Conservation (phyloP, 2,888 invertebrate species). For the Panopea generosa region DNA sequence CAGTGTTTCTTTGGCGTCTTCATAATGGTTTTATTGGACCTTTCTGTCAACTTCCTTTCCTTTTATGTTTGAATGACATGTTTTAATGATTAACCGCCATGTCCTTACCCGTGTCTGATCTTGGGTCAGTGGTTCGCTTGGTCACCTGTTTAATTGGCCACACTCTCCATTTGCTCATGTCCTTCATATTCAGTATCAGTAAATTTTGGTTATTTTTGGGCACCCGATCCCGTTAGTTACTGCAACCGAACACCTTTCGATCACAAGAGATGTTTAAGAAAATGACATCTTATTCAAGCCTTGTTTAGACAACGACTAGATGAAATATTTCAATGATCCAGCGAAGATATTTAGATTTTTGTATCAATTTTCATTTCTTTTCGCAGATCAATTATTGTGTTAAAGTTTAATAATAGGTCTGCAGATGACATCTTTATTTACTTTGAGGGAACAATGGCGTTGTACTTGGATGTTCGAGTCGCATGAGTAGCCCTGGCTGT, state of each 20-base stretch:
- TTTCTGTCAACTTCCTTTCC: neutral
- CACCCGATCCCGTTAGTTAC: conserved; percentile 1
- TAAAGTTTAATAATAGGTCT: conserved; percentile 43
- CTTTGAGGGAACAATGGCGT: conserved; percentile 28
- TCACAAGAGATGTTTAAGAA: neutral
- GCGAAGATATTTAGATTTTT: conserved; percentile 1
- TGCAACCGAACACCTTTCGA: neutral
- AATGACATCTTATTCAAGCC: conserved; percentile 9
- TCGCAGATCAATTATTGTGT: conserved; percentile 7
- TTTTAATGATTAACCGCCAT: neutral
- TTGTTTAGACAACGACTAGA: neutral
- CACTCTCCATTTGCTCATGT: neutral
- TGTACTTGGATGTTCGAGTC: conserved; percentile 48
- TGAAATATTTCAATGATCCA: neutral
- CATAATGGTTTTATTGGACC: too few species aligned
- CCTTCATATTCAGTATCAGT: neutral
- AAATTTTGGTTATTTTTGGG: neutral
- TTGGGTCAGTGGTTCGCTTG: neutral
- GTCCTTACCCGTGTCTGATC: neutral
- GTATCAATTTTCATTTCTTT: conserved; percentile 26
- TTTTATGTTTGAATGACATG: neutral
- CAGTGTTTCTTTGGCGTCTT: too few species aligned
- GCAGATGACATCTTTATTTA: conserved; percentile 57
- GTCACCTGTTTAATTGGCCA: conserved; percentile 14
- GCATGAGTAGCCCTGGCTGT: conserved; percentile 37